Conservation (phyloP, 2,797 vertebrate species). For the Danio kyathit region DNA sequence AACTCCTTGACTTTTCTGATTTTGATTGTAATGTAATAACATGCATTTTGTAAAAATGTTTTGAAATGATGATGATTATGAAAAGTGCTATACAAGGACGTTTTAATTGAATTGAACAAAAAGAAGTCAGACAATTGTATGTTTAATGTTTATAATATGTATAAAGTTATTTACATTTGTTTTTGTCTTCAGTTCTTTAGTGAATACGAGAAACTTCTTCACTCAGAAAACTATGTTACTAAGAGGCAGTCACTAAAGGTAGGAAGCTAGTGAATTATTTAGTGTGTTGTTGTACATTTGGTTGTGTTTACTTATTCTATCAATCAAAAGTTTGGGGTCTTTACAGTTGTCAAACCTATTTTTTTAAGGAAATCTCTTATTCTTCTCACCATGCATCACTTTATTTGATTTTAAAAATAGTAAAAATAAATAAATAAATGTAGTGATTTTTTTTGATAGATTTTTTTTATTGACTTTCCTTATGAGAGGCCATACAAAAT, state of each 20-base stretch:
- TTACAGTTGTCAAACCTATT: background rate
- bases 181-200: constrained; percentile 88
- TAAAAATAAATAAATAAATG: background rate
- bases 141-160: background rate
- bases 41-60: no score
- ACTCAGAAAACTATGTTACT: constrained; percentile 98
- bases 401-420: background rate
- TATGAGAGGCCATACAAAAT: no score
- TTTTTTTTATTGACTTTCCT: no score
- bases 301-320: background rate
- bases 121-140: background rate
- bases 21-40: no score
- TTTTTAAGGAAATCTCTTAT: background rate
- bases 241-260: constrained; percentile 98
- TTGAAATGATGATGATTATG: no score
- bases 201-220: constrained; percentile 97
- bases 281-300: background rate
- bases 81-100: no score
- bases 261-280: constrained; percentile 54
- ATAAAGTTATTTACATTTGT: background rate
- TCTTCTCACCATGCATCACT: background rate
- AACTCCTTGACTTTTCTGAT: no score
- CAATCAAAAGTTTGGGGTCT: background rate
- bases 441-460: no score
- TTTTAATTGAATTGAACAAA: background rate